phyloP scores from a whole-genome alignment of 1,140 invertebrate genomes.

The Drosophila punjabiensis region DNA sequence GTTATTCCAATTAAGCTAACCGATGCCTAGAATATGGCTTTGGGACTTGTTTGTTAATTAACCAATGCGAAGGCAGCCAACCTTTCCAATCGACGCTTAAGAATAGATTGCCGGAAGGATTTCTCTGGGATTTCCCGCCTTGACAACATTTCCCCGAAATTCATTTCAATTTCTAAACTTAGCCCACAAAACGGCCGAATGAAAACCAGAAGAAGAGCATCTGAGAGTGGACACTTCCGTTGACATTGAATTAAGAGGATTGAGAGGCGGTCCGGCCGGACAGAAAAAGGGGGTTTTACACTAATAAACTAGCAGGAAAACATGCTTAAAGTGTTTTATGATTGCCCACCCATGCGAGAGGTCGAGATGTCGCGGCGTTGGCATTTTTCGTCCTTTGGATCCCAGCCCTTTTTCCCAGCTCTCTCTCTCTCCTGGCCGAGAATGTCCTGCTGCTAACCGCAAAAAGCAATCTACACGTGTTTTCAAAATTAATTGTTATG shows the following conservation, averaged over 20 bases:
- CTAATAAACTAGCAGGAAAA: conserved; percentile 82
- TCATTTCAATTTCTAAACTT: conserved; percentile 10
- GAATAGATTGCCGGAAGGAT: conserved; percentile 31
- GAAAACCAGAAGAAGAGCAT: conserved; percentile 45
- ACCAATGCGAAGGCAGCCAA: conserved; percentile 5
- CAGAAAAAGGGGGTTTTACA: conserved; percentile 61
- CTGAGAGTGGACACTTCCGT: conserved; percentile 64
- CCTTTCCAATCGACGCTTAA: conserved; percentile 10
- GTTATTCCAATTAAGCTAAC: conserved; percentile 17
- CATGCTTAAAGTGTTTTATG: conserved; percentile 83
- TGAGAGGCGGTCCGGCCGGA: conserved; percentile 26
- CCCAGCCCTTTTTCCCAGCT: conserved; percentile 21
- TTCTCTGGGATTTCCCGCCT: conserved; percentile 13
- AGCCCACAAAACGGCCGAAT: conserved; percentile 3
- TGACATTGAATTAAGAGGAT: conserved; percentile 79
- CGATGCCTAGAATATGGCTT: conserved; percentile 21
- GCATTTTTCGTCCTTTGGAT: conserved; percentile 49
- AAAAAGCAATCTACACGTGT: conserved; percentile 85
- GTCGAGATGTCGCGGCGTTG: conserved; percentile 69
- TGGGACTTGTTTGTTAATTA: conserved; percentile 37
- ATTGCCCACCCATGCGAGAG: conserved; percentile 75
- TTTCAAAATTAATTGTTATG: conserved; percentile 84
- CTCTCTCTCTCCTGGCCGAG: conserved; percentile 9
- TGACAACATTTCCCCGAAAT: conserved; percentile 21
- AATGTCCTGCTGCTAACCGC: conserved; percentile 71